A percentile compares a stretch with the other conserved stretches of the same genome.
Evolutionary conservation across 2,888 invertebrate genomes (phyloP).

Genomic region (Athrips mouffetella): DNA sequence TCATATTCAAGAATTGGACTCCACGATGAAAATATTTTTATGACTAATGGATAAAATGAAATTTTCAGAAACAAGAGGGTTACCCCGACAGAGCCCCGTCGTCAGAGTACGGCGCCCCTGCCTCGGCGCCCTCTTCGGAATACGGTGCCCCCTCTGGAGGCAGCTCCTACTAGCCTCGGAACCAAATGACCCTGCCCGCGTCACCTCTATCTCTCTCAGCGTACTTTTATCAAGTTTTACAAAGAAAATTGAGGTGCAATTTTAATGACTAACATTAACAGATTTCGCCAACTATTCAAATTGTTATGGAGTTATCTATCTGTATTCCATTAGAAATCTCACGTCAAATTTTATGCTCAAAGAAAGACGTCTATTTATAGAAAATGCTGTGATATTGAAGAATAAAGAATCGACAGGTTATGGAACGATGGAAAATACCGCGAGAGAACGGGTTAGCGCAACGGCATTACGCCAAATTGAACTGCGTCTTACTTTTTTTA

Average conservation of each 20-base stretch:
- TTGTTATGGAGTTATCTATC: background rate
- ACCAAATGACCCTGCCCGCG: slow-evolving; percentile 35
- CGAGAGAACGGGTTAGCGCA: slow-evolving; percentile 30
- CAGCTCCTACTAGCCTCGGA: slow-evolving; percentile 35
- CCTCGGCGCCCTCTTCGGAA: slow-evolving; percentile 73
- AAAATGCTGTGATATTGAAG: slow-evolving; percentile 17
- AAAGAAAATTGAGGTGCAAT: background rate
- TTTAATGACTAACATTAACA: background rate
- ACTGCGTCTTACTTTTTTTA: slow-evolving; percentile 47
- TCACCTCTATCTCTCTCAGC: slow-evolving; percentile 34
- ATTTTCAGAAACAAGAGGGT: slow-evolving; percentile 78
- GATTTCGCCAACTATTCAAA: background rate
- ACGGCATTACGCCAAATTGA: slow-evolving; percentile 50
- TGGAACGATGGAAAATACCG: slow-evolving; percentile 15
- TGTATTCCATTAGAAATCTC: slow-evolving; percentile 6
- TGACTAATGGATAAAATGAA: background rate
- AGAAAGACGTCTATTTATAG: slow-evolving; percentile 2
- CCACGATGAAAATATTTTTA: too few species aligned
- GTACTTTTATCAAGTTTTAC: slow-evolving; percentile 18
- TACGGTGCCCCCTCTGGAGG: slow-evolving; percentile 78
- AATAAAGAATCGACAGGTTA: background rate
- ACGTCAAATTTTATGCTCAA: slow-evolving; percentile 12
- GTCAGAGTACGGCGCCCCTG: slow-evolving; percentile 68
- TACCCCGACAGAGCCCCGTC: slow-evolving; percentile 70
- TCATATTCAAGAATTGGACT: too few species aligned